Percentiles rank a stretch among this genome's conserved stretches.
Conservation (phyloP, 2,797 vertebrate genomes). For the Masticophis lateralis region DNA sequence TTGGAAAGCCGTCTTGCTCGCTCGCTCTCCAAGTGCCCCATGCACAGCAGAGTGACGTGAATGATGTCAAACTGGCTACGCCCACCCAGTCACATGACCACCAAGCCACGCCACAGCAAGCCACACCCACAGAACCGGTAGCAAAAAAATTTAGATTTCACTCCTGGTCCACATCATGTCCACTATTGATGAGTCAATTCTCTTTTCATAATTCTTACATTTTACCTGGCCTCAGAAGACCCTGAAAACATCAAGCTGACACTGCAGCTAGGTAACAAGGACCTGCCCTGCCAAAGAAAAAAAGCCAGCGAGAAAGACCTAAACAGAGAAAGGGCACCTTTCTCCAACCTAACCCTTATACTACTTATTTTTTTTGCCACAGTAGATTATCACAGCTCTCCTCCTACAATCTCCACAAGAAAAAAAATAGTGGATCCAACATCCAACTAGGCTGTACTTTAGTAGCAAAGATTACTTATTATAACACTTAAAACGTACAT, state of each 20-base stretch:
- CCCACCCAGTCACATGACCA: too few relatives aligned
- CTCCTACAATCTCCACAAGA: rapidly evolving
- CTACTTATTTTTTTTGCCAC: neutral
- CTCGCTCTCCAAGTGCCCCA: too few relatives aligned
- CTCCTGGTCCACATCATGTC: too few relatives aligned
- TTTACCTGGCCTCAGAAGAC: neutral
- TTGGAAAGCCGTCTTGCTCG: too few relatives aligned
- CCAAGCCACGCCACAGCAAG: too few relatives aligned
- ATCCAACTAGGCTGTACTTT: neutral
- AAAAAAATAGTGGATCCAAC: neutral
- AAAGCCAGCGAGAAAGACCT: neutral
- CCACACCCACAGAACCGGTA: too few relatives aligned
- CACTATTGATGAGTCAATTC: too few relatives aligned
- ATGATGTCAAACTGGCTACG: too few relatives aligned
- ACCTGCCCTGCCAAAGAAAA: too few relatives aligned
- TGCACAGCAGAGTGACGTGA: too few relatives aligned
- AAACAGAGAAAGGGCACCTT: neutral
- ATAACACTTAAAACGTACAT: neutral
- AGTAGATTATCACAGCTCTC: neutral
- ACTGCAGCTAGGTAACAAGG: neutral
- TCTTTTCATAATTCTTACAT: neutral
- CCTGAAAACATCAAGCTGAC: neutral
- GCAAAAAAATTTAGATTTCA: too few relatives aligned
- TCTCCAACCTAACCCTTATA: neutral
- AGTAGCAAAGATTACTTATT: neutral